A percentile compares a stretch with the other conserved stretches of the same genome.
These are phyloP conservation scores for Gallinago jamesoni DNA, from an alignment of 2,113 vertebrate species.

Conservation along the genomic window DNA sequence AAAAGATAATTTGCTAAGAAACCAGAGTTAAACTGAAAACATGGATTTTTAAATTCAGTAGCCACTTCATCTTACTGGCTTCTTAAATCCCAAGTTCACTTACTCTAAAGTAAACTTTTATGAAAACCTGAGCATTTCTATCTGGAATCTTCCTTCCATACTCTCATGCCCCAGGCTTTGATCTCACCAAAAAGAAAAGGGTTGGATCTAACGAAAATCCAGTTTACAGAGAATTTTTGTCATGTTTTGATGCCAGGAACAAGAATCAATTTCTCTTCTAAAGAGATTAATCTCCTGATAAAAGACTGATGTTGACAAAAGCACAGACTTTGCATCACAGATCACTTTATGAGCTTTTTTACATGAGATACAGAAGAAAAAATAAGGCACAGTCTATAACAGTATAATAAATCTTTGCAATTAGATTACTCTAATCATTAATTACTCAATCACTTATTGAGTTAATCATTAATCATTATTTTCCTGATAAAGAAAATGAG, in stretches of 20 bases:
- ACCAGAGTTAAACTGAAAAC: background rate
- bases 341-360: background rate
- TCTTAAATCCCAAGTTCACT: background rate
- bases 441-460: background rate
- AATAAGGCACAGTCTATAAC: background rate
- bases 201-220: background rate
- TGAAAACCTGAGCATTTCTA: background rate
- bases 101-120: background rate
- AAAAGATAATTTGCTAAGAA: background rate
- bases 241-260: background rate
- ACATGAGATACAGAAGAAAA: background rate
- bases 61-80: background rate
- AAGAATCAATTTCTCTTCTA: background rate
- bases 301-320: background rate
- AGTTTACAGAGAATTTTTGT: background rate
- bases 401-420: background rate
- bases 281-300: background rate
- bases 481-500: background rate
- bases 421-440: background rate
- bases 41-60: background rate
- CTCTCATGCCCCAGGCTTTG: background rate
- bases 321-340: background rate
- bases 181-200: background rate
- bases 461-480: background rate
- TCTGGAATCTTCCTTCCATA: background rate